Base-by-base conservation (phyloP, 2,113 vertebrate genomes). In the Syrrhaptes paradoxus region DNA sequence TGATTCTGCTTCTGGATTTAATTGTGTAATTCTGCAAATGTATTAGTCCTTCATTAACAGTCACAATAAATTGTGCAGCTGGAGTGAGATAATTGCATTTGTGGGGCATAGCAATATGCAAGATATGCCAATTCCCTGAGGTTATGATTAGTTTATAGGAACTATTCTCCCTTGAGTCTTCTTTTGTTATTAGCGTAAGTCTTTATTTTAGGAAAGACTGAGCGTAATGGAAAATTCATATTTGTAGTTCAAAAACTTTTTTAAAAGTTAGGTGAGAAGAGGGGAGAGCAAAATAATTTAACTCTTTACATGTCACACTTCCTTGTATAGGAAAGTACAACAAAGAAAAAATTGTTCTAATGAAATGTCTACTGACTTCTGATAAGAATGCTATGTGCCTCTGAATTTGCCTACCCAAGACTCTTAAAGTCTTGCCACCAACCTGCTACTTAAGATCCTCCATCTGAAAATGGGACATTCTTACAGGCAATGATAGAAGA, bases 1-100 rank as follows among this genome's bases (percentile, higher is more conserved):
- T 66, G 81, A 65, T 73, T 96, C 62, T 95, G 34, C 45, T 96
- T 95, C 85, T 61, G 73, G 48, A 88, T 94, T 77, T 85, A 85
- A 90, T 76, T 84, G 71, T 59, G 70, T 74, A 87, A 78, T 85
- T 89, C 87, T 89, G 81, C 79, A 51, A 75, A 48, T 96, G 61
- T 49, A 84, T 87, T 89, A 84, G 85, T 80, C 41, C 36, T 96
- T 96, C 70, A 81, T 90, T 95, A 96, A 88, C n/a, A 95, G 83
- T 71, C 83, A 90, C 85, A 90, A 68, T 59, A 93, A 95, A 90
- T 57, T 84, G 68, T 90, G 88, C 59, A 87, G 78, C 78, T 96
- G 83, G 73, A 94, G 32, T 84, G 73, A 80, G 59, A 85, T 95
- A 87, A 96, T 96, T 95, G 87, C 88, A 89, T 94, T 92, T 96